phyloP scores from a whole-genome alignment of 2,113 vertebrate species.

The Hyla sarda region DNA sequence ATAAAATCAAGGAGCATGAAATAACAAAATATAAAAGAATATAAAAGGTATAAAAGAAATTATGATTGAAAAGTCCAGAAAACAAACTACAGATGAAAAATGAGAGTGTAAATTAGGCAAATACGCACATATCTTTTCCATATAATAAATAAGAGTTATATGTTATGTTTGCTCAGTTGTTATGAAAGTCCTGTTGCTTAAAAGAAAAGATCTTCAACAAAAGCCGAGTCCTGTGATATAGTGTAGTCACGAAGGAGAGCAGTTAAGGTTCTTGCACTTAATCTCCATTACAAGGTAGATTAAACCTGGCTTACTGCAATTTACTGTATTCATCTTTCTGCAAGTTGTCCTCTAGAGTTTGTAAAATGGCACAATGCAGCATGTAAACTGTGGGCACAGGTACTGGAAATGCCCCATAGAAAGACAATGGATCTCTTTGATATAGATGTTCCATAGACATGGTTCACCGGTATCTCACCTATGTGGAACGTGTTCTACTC shows the following conservation, averaged over 20 bases:
- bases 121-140: too few species aligned
- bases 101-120: too few species aligned
- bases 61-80: too few species aligned
- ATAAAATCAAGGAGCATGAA: too few species aligned
- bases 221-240: neutral
- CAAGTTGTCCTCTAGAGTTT: slow-evolving; percentile 33
- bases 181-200: neutral
- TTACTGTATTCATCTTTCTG: slow-evolving; percentile 45
- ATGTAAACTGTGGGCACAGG: neutral
- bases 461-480: slow-evolving; percentile 64
- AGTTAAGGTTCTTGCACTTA: slow-evolving; percentile 35
- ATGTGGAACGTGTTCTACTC: slow-evolving; percentile 61
- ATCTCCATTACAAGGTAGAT: slow-evolving; percentile 44
- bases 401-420: slow-evolving; percentile 22
- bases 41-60: too few species aligned
- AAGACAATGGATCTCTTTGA: slow-evolving; percentile 38
- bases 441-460: slow-evolving; percentile 63
- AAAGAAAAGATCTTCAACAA: slow-evolving; percentile 20
- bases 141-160: neutral
- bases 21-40: too few species aligned
- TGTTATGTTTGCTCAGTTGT: neutral
- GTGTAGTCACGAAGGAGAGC: slow-evolving; percentile 8
- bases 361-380: slow-evolving; percentile 21
- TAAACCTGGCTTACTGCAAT: slow-evolving; percentile 15
- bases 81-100: too few species aligned